Conservation (phyloP, 2,888 invertebrate species). For the Lycia hirtaria region DNA sequence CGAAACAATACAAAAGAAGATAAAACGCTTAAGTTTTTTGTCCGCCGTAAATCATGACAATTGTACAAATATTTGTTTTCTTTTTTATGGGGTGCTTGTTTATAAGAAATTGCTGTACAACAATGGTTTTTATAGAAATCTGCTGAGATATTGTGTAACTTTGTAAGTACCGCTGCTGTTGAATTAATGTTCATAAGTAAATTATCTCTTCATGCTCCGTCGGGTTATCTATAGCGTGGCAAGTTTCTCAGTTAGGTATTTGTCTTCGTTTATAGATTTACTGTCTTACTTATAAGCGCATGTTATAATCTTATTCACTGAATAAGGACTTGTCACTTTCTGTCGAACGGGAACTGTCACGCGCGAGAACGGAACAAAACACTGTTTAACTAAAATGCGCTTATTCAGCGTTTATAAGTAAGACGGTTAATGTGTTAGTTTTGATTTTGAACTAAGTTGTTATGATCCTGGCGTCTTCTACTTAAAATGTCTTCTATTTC, state of each 20-base stretch:
- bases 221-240: conserved; percentile 1
- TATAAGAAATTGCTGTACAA: conserved; percentile 17
- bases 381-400: too few relatives aligned
- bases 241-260: conserved; percentile 10
- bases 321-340: too few relatives aligned
- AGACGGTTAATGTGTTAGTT: too few relatives aligned
- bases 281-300: background rate
- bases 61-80: conserved; percentile 40
- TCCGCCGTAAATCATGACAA: conserved; percentile 38
- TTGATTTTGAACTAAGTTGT: too few relatives aligned
- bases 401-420: too few relatives aligned
- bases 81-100: conserved; percentile 30
- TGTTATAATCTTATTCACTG: too few relatives aligned
- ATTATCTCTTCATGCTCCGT: conserved; percentile 23
- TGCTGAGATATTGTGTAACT: conserved; percentile 14
- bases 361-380: too few relatives aligned
- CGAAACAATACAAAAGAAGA: conserved; percentile 44
- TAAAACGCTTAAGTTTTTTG: conserved; percentile 43
- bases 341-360: too few relatives aligned
- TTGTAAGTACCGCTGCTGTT: conserved; percentile 21
- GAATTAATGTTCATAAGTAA: conserved; percentile 25
- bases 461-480: too few relatives aligned
- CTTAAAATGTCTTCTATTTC: too few relatives aligned
- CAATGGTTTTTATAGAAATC: conserved; percentile 14
- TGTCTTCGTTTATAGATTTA: conserved; percentile 1